Conservation (phyloP, 2,888 invertebrate species). For the Craniophora ligustri region DNA sequence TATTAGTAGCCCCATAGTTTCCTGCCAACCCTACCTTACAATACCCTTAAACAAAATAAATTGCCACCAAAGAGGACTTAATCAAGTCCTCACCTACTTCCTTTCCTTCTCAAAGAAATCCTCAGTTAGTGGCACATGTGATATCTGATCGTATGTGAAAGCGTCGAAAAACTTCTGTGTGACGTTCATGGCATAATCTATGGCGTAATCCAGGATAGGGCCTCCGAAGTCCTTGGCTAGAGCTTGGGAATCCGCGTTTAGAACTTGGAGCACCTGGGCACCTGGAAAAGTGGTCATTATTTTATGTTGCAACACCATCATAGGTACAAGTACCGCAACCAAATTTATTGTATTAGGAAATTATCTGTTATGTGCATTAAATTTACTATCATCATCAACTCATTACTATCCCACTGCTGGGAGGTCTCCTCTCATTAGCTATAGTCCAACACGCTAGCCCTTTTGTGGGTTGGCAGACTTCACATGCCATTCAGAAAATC, state of each 20-base stretch:
- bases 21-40: background rate
- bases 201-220: conserved; percentile 83
- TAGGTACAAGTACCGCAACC: too few species aligned
- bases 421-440: too few species aligned
- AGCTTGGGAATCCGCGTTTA: conserved; percentile 80
- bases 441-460: too few species aligned
- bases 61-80: background rate
- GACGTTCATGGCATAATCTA: conserved; percentile 84
- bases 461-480: too few species aligned
- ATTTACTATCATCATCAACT: too few species aligned
- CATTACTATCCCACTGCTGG: too few species aligned
- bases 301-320: too few species aligned
- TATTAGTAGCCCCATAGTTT: too few species aligned
- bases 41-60: background rate
- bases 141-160: conserved; percentile 81
- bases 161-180: conserved; percentile 83
- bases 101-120: conserved; percentile 81
- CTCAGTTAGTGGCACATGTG: conserved; percentile 76
- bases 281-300: conserved; percentile 62
- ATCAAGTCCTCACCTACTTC: background rate
- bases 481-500: too few species aligned
- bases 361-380: too few species aligned
- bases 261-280: conserved; percentile 77
- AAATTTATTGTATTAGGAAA: too few species aligned
- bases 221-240: conserved; percentile 84